A percentile compares a stretch with the other conserved stretches of the same genome.
These are phyloP conservation scores for Barypeithes pellucidus DNA, from an alignment of 2,888 invertebrate genomes.

Conservation along the genomic window DNA sequence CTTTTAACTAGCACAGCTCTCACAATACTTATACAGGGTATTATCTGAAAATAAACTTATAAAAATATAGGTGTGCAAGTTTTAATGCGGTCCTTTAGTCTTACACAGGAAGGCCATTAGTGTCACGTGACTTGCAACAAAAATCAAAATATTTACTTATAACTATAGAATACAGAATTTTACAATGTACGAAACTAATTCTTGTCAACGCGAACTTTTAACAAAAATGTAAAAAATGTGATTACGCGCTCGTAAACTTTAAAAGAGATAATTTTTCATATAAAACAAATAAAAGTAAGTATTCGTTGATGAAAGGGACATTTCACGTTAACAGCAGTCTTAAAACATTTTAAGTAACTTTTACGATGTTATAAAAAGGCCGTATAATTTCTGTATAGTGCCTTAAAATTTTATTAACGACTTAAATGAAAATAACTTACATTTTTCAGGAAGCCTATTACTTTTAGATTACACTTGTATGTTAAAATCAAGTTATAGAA, in stretches of 20 bases:
- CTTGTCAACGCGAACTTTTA: background rate
- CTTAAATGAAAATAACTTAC: conserved; percentile 36
- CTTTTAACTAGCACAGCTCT: no score
- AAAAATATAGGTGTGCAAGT: no score
- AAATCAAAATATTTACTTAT: no score
- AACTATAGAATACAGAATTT: no score
- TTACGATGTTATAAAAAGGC: conserved; percentile 43
- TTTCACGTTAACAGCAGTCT: conserved; percentile 47
- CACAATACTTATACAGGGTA: no score
- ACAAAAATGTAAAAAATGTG: conserved; percentile 12
- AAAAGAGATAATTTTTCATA: conserved; percentile 37
- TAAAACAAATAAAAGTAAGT: conserved; percentile 39
- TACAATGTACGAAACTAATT: background rate
- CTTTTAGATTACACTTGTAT: background rate
- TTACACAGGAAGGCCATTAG: no score
- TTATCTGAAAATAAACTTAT: no score
- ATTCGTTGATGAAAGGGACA: conserved; percentile 46
- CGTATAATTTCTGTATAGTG: conserved; percentile 44
- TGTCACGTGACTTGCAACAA: no score
- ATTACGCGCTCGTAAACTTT: conserved; percentile 19
- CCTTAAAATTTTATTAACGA: conserved; percentile 45
- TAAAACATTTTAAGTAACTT: conserved; percentile 49
- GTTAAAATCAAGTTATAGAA: no score
- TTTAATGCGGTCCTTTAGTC: no score
- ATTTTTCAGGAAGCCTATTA: conserved; percentile 14